Evolutionary conservation across 2,797 vertebrate genomes (phyloP).

Genomic region (Bradypodion pumilum): DNA sequence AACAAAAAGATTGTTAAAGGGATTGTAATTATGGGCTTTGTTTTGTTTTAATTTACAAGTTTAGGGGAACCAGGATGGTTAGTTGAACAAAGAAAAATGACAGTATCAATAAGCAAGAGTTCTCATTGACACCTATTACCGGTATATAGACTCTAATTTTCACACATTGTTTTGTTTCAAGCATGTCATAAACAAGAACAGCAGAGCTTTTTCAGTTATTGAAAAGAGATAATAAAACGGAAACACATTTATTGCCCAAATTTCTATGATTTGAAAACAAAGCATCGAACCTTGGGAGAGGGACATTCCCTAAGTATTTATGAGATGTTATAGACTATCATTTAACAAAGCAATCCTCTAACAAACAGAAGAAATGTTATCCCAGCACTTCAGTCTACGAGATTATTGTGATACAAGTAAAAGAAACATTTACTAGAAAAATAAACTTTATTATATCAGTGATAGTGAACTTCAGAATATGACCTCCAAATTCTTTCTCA

Average conservation of each 20-base stretch:
- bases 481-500: neutral
- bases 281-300: neutral
- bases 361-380: too few species aligned
- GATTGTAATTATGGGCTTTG: neutral
- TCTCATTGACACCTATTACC: slow-evolving; percentile 21
- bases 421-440: neutral
- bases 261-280: slow-evolving; percentile 11
- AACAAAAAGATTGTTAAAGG: slow-evolving; percentile 55
- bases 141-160: neutral
- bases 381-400: neutral
- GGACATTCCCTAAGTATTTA: neutral
- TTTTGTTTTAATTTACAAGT: slow-evolving; percentile 39
- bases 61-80: slow-evolving; percentile 36
- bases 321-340: neutral
- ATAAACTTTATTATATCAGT: neutral
- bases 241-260: neutral
- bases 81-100: slow-evolving; percentile 34
- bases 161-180: neutral
- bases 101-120: slow-evolving; percentile 22
- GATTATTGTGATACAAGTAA: neutral
- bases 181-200: neutral
- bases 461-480: neutral
- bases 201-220: neutral
- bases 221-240: neutral
- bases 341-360: neutral